Evolutionary conservation across 2,888 invertebrate species (phyloP).

Genomic region (Apotomis betuletana): DNA sequence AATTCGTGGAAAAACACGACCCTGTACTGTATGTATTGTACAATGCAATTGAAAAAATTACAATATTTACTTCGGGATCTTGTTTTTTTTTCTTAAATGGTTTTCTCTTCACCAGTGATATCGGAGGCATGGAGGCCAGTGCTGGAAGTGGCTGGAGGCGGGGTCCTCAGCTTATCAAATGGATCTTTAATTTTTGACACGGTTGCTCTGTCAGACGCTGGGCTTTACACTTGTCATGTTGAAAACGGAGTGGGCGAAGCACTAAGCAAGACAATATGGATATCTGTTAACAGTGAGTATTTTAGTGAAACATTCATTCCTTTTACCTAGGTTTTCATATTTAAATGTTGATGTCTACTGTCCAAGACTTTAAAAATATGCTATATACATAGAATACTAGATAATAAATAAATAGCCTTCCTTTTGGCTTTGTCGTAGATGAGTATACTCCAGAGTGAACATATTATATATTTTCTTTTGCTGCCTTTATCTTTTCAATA

Average conservation of each 20-base stretch:
- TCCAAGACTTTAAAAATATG: too few relatives aligned
- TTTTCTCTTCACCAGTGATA: conserved; percentile 59
- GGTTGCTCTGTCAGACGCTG: conserved; percentile 76
- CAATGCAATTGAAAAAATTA: not conserved
- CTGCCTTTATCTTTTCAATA: too few relatives aligned
- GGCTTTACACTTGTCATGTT: conserved; percentile 77
- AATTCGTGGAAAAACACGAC: too few relatives aligned
- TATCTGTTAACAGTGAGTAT: conserved; percentile 78
- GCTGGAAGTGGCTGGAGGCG: conserved; percentile 77
- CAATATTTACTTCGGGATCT: not conserved
- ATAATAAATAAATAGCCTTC: too few relatives aligned
- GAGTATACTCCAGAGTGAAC: too few relatives aligned
- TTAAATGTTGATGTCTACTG: too few relatives aligned
- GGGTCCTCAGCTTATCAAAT: conserved; percentile 76
- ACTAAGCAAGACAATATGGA: conserved; percentile 78
- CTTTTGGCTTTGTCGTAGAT: too few relatives aligned
- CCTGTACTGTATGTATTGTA: too few relatives aligned
- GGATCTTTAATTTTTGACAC: conserved; percentile 78
- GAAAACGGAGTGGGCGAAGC: conserved; percentile 82
- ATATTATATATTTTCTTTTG: too few relatives aligned
- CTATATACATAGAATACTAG: too few relatives aligned
- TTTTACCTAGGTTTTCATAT: not conserved
- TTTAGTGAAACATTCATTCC: not conserved
- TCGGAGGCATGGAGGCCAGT: conserved; percentile 78
- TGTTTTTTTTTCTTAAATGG: not conserved